Evolutionary conservation across 1,140 invertebrate genomes (phyloP).

Genomic region (Aphelinus atriplicis): DNA sequence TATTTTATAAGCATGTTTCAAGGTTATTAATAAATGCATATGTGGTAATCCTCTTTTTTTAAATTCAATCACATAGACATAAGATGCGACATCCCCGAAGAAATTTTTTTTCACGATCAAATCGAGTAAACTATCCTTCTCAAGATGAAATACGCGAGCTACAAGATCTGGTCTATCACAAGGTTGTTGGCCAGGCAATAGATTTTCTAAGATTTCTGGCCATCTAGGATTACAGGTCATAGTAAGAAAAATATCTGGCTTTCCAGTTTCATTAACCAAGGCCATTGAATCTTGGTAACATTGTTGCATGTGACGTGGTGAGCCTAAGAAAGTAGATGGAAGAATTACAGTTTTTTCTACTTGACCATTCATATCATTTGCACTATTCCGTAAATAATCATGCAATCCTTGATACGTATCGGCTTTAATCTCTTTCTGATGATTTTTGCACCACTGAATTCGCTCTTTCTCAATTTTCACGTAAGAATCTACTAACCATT

Average conservation of each 20-base stretch:
- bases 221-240: slow-evolving; percentile 65
- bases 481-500: slow-evolving; percentile 26
- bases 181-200: slow-evolving; percentile 49
- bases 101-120: slow-evolving; percentile 27
- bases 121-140: slow-evolving; percentile 32
- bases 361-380: slow-evolving; percentile 32
- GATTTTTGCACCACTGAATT: slow-evolving; percentile 7
- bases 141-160: slow-evolving; percentile 42
- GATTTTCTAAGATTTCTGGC: slow-evolving; percentile 48
- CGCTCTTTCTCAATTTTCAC: slow-evolving; percentile 25
- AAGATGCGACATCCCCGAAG: slow-evolving; percentile 52
- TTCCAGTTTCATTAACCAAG: slow-evolving; percentile 57
- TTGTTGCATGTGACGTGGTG: slow-evolving; percentile 60
- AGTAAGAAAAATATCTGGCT: slow-evolving; percentile 36
- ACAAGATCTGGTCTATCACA: slow-evolving; percentile 49
- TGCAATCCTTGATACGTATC: slow-evolving; percentile 26
- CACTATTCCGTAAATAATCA: slow-evolving; percentile 22
- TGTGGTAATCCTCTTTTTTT: slow-evolving; percentile 61
- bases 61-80: slow-evolving; percentile 62
- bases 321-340: slow-evolving; percentile 56
- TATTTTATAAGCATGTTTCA: slow-evolving; percentile 49
- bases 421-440: slow-evolving; percentile 18
- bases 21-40: slow-evolving; percentile 59
- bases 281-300: slow-evolving; percentile 63
- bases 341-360: slow-evolving; percentile 49